These are phyloP conservation scores for Capreolus pygargus DNA, from an alignment of 2,113 vertebrate genomes.

Conservation along the genomic window DNA sequence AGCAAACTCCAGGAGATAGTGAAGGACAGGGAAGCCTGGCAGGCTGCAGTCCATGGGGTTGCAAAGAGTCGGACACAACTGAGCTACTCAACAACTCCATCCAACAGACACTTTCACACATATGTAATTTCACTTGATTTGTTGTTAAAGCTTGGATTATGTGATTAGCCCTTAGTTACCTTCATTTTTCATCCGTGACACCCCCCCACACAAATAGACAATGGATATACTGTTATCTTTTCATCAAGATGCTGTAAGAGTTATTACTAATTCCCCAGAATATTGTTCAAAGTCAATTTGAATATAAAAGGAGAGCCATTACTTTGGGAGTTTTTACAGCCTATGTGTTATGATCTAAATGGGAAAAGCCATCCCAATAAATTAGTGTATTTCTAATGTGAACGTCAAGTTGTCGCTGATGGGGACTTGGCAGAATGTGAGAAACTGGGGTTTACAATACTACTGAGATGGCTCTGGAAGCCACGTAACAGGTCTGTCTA, in stretches of 20 bases:
- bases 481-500: neutral
- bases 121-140: conserved; percentile 48
- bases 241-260: neutral
- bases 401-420: neutral
- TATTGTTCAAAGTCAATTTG: conserved; percentile 35
- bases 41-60: neutral
- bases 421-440: neutral
- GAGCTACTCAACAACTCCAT: neutral
- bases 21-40: neutral
- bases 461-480: neutral
- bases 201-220: neutral
- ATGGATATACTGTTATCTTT: conserved; percentile 46
- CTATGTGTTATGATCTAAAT: conserved; percentile 38
- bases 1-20: neutral
- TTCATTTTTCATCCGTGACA: conserved; percentile 41
- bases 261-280: conserved; percentile 53
- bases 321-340: conserved; percentile 40
- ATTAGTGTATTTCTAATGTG: conserved; percentile 8
- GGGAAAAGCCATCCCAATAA: conserved; percentile 24
- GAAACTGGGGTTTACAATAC: neutral
- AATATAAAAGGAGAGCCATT: conserved; percentile 15
- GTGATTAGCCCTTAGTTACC: conserved; percentile 39
- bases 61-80: neutral
- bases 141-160: conserved; percentile 42
- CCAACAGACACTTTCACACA: neutral